A percentile compares a stretch with the other conserved stretches of the same genome.
Conservation (phyloP, 2,113 vertebrate species). For the Phaethornis superciliosus region DNA sequence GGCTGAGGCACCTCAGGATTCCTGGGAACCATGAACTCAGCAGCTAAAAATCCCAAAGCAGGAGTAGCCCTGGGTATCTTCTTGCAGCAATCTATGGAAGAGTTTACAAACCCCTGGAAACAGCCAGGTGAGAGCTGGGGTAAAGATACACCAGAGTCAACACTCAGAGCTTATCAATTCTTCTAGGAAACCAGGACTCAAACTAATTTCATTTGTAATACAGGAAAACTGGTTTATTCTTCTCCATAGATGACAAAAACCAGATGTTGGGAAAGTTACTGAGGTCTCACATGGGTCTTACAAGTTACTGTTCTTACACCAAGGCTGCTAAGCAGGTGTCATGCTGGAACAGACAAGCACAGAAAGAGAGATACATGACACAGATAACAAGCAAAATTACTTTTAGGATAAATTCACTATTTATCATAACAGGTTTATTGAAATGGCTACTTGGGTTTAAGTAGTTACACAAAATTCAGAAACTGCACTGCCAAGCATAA, state of each 20-base stretch:
- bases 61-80: background rate
- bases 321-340: accelerated
- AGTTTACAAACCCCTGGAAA: background rate
- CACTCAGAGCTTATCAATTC: background rate
- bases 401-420: background rate
- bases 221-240: background rate
- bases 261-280: too few species aligned
- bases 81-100: background rate
- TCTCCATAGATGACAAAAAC: background rate
- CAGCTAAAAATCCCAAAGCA: background rate
- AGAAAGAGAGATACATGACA: too few species aligned
- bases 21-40: accelerated
- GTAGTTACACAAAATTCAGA: background rate
- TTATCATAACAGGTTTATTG: background rate
- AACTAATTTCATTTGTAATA: background rate
- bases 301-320: background rate
- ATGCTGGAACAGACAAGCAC: background rate
- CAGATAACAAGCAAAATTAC: background rate
- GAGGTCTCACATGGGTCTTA: background rate
- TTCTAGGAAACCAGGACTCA: background rate
- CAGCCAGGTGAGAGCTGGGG: background rate
- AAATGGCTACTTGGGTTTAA: background rate
- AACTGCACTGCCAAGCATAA: background rate
- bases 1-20: background rate
- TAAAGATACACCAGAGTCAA: accelerated